A percentile compares a stretch with the other conserved stretches of the same genome.
These are phyloP conservation scores for Corythucha ciliata DNA, from an alignment of 2,888 invertebrate genomes.

Conservation along the genomic window DNA sequence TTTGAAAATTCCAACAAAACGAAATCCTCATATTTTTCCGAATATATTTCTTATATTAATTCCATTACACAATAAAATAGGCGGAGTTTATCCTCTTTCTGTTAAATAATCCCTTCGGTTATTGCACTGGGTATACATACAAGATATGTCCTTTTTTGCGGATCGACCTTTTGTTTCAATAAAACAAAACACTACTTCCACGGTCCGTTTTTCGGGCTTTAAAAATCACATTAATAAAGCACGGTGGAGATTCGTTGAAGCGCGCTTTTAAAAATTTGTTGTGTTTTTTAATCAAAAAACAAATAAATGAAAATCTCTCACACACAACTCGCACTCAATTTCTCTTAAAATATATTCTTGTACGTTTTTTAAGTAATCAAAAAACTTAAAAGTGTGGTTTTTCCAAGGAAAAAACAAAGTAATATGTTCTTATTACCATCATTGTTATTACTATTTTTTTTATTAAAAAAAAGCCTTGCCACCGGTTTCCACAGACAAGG, in stretches of 20 bases:
- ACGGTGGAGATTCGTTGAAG: too few relatives aligned
- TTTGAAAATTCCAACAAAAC: slow-evolving; percentile 22
- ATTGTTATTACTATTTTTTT: too few relatives aligned
- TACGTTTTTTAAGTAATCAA: not conserved
- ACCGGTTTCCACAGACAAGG: slow-evolving; percentile 26
- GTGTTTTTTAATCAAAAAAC: too few relatives aligned
- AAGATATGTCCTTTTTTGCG: slow-evolving; percentile 18
- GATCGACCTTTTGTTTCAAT: too few relatives aligned
- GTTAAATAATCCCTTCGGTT: too few relatives aligned
- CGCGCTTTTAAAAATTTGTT: too few relatives aligned
- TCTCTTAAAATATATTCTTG: slow-evolving; percentile 1
- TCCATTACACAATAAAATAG: slow-evolving; percentile 1
- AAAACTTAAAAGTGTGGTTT: not conserved
- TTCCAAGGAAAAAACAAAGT: not conserved
- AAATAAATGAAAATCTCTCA: too few relatives aligned
- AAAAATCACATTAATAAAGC: too few relatives aligned
- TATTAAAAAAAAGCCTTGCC: slow-evolving; percentile 27
- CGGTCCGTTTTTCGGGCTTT: not conserved
- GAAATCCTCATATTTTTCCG: slow-evolving; percentile 25
- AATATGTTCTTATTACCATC: too few relatives aligned
- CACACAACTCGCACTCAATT: slow-evolving; percentile 25
- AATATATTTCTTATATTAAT: slow-evolving; percentile 24
- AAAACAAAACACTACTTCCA: too few relatives aligned
- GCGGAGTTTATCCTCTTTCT: slow-evolving; percentile 1
- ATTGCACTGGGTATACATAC: slow-evolving; percentile 30